These are phyloP conservation scores for Pelecanus crispus DNA, from an alignment of 2,113 vertebrate species.

Conservation along the genomic window DNA sequence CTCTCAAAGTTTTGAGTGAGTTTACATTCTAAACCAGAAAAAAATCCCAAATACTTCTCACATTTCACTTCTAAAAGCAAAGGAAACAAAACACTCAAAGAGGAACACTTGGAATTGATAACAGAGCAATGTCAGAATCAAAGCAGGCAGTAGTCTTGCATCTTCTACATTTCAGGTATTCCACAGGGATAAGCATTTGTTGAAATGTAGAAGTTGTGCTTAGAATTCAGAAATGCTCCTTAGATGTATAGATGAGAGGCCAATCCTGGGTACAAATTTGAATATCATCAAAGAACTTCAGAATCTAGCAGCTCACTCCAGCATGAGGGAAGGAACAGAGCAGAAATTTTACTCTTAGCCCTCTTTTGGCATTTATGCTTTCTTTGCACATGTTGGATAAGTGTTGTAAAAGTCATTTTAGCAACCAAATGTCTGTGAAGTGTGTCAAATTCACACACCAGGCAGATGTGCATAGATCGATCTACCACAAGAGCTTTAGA, in stretches of 20 bases:
- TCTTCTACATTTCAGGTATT: slow-evolving; percentile 20
- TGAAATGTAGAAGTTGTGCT: neutral
- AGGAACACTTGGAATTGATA: slow-evolving; percentile 1
- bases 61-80: neutral
- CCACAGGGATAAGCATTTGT: neutral
- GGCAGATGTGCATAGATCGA: neutral
- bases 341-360: neutral
- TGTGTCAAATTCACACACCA: neutral
- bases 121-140: slow-evolving; percentile 41
- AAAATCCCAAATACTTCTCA: neutral
- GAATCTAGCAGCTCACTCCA: neutral
- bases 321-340: neutral
- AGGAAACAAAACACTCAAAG: slow-evolving; percentile 22
- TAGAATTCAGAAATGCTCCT: slow-evolving; percentile 17
- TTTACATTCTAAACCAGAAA: neutral
- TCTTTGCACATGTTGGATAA: neutral
- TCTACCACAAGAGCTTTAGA: neutral
- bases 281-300: slow-evolving; percentile 36
- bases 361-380: neutral
- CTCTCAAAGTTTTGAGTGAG: neutral
- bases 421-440: neutral
- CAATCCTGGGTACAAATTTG: neutral
- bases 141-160: slow-evolving; percentile 18
- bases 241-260: slow-evolving; percentile 18
- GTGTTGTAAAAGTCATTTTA: neutral